These are phyloP conservation scores for Papilio aristodemus DNA, from an alignment of 1,140 invertebrate species.

Conservation along the genomic window DNA sequence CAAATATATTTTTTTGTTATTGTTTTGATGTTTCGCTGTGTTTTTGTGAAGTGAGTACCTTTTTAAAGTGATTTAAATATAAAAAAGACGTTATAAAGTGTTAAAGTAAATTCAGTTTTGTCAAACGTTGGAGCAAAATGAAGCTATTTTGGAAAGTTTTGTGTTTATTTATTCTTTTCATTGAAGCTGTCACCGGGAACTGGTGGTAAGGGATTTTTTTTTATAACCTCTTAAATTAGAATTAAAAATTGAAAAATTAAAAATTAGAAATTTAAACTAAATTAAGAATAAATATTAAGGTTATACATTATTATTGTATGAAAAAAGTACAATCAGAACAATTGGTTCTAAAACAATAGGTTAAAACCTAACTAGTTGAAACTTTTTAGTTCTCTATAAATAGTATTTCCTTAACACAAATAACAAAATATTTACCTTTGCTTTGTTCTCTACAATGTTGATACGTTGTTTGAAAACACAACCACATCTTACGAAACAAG, in stretches of 20 bases:
- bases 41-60: constrained; percentile 60
- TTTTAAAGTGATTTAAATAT: constrained; percentile 52
- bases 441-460: constrained; percentile 40
- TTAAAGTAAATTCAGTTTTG: constrained; percentile 23
- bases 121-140: constrained; percentile 54
- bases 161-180: constrained; percentile 60
- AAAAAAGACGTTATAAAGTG: constrained; percentile 49
- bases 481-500: constrained; percentile 47
- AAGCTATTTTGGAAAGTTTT: constrained; percentile 71
- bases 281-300: too few relatives aligned
- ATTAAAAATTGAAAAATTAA: too few relatives aligned
- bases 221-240: constrained; percentile 2
- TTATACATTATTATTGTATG: too few relatives aligned
- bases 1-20: constrained; percentile 49
- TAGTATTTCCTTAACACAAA: constrained; percentile 50
- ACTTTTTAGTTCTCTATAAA: constrained; percentile 51
- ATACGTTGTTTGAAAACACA: constrained; percentile 49
- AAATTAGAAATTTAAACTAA: too few relatives aligned
- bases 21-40: constrained; percentile 56
- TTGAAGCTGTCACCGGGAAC: constrained; percentile 62
- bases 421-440: constrained; percentile 56
- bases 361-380: not conserved
- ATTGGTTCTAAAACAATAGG: too few relatives aligned
- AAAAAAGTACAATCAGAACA: too few relatives aligned
- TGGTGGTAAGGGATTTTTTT: constrained; percentile 68